Conservation (phyloP, 2,797 vertebrate species). For the Pseudocheirus occidentalis region DNA sequence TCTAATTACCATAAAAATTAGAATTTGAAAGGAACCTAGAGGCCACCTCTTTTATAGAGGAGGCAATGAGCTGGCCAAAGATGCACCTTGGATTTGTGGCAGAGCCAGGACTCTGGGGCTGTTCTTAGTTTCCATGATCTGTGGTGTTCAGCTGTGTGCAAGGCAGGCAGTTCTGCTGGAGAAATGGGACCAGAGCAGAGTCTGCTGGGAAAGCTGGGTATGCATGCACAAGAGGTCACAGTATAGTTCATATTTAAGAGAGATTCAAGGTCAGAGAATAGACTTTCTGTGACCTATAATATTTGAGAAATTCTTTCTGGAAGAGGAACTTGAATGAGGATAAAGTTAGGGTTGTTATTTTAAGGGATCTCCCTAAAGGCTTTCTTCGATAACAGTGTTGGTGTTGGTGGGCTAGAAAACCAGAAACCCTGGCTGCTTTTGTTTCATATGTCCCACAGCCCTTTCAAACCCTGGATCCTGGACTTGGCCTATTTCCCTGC, state of each 20-base stretch:
- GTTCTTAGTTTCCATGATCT: not conserved
- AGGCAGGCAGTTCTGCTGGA: not conserved
- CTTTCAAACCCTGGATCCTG: not conserved
- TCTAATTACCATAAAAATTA: not conserved
- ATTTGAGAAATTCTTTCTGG: not conserved
- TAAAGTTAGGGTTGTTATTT: not conserved
- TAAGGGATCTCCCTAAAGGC: not conserved
- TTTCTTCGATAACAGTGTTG: not conserved
- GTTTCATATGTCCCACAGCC: not conserved
- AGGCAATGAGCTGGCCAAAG: not conserved
- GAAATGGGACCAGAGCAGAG: not conserved
- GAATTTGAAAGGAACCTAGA: not conserved
- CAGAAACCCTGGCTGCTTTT: not conserved
- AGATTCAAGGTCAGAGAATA: slow-evolving; percentile 22
- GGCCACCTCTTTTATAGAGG: not conserved
- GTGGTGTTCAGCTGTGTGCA: not conserved
- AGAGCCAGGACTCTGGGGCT: not conserved
- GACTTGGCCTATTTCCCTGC: not conserved
- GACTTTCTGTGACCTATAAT: slow-evolving; percentile 40
- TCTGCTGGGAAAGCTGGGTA: not conserved
- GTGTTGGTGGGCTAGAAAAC: not conserved
- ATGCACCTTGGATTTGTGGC: not conserved
- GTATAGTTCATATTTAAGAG: slow-evolving; percentile 43
- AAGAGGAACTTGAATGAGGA: not conserved
- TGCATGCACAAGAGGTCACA: slow-evolving; percentile 48